Evolutionary conservation across 1,140 invertebrate genomes (phyloP).

Genomic region (Arion vulgaris): DNA sequence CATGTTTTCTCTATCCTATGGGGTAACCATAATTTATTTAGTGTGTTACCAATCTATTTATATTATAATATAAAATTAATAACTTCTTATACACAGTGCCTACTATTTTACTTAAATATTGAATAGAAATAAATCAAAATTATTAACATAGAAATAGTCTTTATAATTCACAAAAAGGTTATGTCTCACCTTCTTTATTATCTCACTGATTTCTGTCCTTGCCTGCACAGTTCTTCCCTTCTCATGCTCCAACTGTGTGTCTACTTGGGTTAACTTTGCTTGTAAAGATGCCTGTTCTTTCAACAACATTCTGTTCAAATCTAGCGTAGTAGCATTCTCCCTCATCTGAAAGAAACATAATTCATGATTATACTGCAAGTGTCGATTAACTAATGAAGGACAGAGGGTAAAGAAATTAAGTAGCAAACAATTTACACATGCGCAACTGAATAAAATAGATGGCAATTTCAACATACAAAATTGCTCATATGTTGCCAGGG

Average conservation of each 20-base stretch:
- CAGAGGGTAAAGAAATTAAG: neutral
- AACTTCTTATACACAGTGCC: too few species aligned
- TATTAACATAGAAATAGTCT: neutral
- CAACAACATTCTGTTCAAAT: conserved; percentile 58
- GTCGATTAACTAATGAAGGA: neutral
- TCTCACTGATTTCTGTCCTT: conserved; percentile 49
- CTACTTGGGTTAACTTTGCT: conserved; percentile 51
- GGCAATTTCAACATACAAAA: too few species aligned
- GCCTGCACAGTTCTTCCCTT: conserved; percentile 48
- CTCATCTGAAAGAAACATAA: conserved; percentile 54
- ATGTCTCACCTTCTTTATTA: conserved; percentile 54
- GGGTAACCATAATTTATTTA: too few species aligned
- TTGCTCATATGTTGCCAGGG: too few species aligned
- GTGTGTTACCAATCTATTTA: too few species aligned
- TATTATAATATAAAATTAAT: too few species aligned
- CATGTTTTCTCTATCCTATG: too few species aligned
- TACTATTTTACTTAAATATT: too few species aligned
- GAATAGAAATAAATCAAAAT: too few species aligned
- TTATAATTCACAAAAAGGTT: neutral
- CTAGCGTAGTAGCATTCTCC: conserved; percentile 55
- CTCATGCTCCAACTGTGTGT: conserved; percentile 52
- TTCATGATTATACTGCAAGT: neutral
- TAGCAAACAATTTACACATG: too few species aligned
- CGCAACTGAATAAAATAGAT: too few species aligned
- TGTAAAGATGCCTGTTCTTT: conserved; percentile 55